Base-by-base conservation (phyloP, 2,888 invertebrate genomes). In the Sinohyriopsis cumingii region DNA sequence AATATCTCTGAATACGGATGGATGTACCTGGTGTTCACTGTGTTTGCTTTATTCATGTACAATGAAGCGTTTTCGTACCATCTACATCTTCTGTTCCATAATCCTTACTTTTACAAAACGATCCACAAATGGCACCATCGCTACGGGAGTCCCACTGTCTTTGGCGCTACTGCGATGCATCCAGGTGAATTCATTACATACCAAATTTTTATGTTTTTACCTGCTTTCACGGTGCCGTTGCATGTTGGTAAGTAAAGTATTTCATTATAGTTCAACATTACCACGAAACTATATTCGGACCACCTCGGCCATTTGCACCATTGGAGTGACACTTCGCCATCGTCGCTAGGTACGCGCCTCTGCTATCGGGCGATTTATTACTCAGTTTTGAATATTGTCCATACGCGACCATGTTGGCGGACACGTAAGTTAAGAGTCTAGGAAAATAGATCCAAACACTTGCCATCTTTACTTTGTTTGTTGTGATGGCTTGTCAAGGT, bases 61-160 rank as follows among this genome's bases (percentile, higher is more conserved):
- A 87, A 92, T 92, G 93, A 95, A 89, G 94, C 93, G 81, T 87
- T 91, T 5, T 94, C 94, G 0, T 87, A 85, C 72, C 86, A 84
- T 69, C 69, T 93, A 22, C 94, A 94, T 85, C 91, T 94, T 0
- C 81, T 93, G 73, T 94, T 93, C 89, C 94, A 94, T 89, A 92
- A 91, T 0, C 94, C 93, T 0, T 93, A 91, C 88, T 88, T 94
- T 57, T 83, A 82, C 68, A 93, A 93, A 86, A 87, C 92, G 82
- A 94, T 94, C 89, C 94, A 94, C 90, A 94, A 94, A 88, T 89
- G 94, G 0, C 94, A 94, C 84, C 94, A 94, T 90, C 93, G 93
- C 79, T 94, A 94, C 90, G 94, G 94, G 86, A 94, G 94, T 86
- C 94, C 94, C 0, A 94, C 94, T 28, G 28, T 94, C 0, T 94